Base-by-base conservation (phyloP, 2,797 vertebrate species). In the Meriones psammophilus region DNA sequence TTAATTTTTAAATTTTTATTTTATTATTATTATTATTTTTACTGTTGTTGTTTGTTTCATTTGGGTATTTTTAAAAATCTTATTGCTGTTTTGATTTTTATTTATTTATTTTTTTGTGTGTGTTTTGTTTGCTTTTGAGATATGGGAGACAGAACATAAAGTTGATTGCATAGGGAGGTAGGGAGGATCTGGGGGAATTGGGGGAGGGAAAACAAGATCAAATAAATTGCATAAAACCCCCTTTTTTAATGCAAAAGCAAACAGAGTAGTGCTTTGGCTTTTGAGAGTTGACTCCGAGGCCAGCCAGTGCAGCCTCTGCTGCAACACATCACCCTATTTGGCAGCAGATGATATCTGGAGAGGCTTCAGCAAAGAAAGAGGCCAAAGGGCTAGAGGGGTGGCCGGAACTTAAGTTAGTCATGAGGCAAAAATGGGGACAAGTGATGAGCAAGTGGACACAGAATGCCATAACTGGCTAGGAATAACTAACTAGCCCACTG, bases 371-470 rank as follows among this genome's bases (percentile, higher is more conserved):
- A 14, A n/a, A 88, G 90, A 95, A 50, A 42, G 79, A 73, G 39
- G 74, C 85, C 86, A 87, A 92, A 33, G 88, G 80, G 74, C 81
- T 62, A 71, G 92, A 74, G 62, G 79, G 28, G 58, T 66, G 62
- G 71, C 84, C 1, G 0, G 68, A 4, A 73, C 62, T 78, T 94
- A 86, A 71, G 80, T 96, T 71, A 79, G 73, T 56, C 80, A 60
- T 8, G 60, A 95, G 91, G 77, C 15, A 78, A 87, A 50, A 39
- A 58, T 73, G 33, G 36, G 85, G 22, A 39, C 30, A 33, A 58
- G 46, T 46, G 60, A n/a, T 46, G 58, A 76, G 24, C 62, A 24
- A 46, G 5, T 33, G 64, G 64, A 86, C 36, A 24, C 22, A 56
- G 36, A 91, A 33, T 36, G 73, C 74, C 54, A 54, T 54, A 94